Evolutionary conservation across 2,113 vertebrate genomes (phyloP), one percentile per base, ranked within the genome.

Genomic region (Heterotilapia buettikoferi): DNA sequence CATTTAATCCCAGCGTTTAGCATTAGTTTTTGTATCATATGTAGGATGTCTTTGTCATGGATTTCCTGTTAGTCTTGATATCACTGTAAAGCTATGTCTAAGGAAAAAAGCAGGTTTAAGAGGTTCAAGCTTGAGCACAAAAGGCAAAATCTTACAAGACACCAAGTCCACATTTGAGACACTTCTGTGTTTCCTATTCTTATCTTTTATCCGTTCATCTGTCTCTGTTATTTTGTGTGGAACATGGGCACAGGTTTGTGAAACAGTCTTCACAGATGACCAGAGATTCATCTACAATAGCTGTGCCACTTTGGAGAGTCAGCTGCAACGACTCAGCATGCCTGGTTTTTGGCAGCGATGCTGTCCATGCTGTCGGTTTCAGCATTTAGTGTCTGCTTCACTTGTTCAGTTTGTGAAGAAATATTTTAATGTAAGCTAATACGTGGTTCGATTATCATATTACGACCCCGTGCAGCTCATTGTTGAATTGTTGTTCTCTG

Each of bases 261-360:
- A 26, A 54, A 59, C 40, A 24, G 52, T 79, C 59, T 83, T 40
- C 33, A 18, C 50, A 86, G 63, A 86, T 38, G 82, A 78, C 45
- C 73, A 78, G 73, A 78, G 26, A 83, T 53, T 52, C 24, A 82
- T 71, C 12, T 56, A 26, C 78, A 33, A 47, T 26, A 84, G 21
- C 29, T 57, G 63, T 84, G 53, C 84, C 82, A 68, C 82, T 91
- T 86, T 86, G 61, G 24, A 86, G 76, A 86, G 61, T 89, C 83
- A 88, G 81, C 91, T 83, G 59, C 71, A 86, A 11, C 82, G 33
- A 19, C 85, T 52, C 88, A 84, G 84, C 86, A 85, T 53, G 80
- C 18, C 19, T 2, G 3, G 18, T 84, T 66, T 71, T 78, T 91
- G 88, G 91, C 88, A 84, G 80, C 21, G 2, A 19, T 85, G 71